A percentile compares a stretch with the other conserved stretches of the same genome.
These are phyloP conservation scores for Chloromyia formosa DNA, from an alignment of 2,888 invertebrate genomes.

Conservation along the genomic window DNA sequence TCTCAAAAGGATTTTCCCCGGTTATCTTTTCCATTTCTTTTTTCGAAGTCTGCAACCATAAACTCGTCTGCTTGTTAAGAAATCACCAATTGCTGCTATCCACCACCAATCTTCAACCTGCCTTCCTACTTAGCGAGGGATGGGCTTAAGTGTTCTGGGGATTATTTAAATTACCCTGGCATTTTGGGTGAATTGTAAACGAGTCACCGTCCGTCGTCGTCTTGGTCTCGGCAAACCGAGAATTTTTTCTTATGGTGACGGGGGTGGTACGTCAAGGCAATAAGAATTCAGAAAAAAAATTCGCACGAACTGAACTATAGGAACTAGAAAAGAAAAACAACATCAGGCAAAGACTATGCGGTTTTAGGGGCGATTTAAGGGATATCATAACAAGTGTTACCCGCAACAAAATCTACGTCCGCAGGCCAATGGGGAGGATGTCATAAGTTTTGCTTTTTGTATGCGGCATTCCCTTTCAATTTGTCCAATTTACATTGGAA, in stretches of 20 bases:
- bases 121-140: neutral
- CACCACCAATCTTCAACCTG: neutral
- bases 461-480: constrained; percentile 47
- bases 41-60: neutral
- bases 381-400: constrained; percentile 45
- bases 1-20: constrained; percentile 17
- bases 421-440: constrained; percentile 12
- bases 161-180: constrained; percentile 54
- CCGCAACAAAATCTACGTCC: constrained; percentile 20
- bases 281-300: neutral
- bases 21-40: neutral
- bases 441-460: constrained; percentile 22
- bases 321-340: constrained; percentile 17
- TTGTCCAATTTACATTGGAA: constrained; percentile 50
- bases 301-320: neutral
- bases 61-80: neutral
- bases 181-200: constrained; percentile 53
- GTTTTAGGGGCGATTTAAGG: constrained; percentile 36
- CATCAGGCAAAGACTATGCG: constrained; percentile 31
- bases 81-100: neutral
- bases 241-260: constrained; percentile 4
- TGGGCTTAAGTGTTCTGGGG: constrained; percentile 48
- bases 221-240: neutral
- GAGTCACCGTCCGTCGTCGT: constrained; percentile 43
- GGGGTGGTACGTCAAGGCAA: neutral